These are phyloP conservation scores for Passer montanus DNA, from an alignment of 2,113 vertebrate species.

Conservation along the genomic window DNA sequence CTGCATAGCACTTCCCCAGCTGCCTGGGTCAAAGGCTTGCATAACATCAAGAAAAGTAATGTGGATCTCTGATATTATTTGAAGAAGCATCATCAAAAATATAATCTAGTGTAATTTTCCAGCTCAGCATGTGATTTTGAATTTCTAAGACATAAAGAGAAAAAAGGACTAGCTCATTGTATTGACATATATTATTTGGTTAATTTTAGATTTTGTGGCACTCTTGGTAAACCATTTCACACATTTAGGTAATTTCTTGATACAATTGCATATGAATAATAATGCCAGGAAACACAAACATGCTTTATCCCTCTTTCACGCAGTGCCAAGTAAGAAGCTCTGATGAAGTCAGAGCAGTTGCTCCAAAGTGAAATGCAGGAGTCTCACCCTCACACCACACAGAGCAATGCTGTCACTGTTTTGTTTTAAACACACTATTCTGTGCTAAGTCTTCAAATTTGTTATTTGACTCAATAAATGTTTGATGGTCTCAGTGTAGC, in stretches of 20 bases:
- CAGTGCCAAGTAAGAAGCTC: neutral
- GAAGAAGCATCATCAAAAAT: neutral
- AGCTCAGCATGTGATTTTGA: neutral
- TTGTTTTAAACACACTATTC: neutral
- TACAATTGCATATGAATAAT: neutral
- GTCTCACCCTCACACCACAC: neutral
- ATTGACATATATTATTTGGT: neutral
- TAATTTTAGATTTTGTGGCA: slow-evolving; percentile 19
- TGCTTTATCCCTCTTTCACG: neutral
- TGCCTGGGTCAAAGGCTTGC: slow-evolving; percentile 9
- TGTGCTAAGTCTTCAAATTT: neutral
- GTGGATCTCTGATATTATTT: neutral
- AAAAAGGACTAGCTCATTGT: neutral
- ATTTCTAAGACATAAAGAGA: neutral
- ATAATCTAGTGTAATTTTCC: neutral
- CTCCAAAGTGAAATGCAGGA: neutral
- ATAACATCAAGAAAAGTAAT: neutral
- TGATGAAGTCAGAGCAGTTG: neutral
- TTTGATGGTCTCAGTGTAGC: slow-evolving; percentile 53
- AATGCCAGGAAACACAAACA: neutral
- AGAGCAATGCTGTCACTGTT: neutral
- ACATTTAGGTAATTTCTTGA: neutral
- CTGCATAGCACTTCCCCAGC: neutral
- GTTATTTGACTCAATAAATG: slow-evolving; percentile 47
- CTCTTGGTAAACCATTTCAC: neutral